These are phyloP conservation scores for Scrobipalpa atriplicella DNA, from an alignment of 2,888 invertebrate species.

Conservation along the genomic window DNA sequence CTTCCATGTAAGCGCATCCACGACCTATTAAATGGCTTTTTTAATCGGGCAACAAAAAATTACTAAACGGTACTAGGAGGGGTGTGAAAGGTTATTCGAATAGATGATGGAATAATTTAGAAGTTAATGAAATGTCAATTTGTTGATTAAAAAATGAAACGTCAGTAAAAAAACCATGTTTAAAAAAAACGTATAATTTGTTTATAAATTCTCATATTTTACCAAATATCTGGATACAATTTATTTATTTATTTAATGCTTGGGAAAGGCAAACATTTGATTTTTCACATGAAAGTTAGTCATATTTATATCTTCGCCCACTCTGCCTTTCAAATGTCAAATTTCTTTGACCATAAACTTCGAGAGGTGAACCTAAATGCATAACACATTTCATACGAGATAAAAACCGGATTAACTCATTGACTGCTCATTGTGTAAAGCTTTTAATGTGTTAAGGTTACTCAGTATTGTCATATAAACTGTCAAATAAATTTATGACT, in stretches of 20 bases:
- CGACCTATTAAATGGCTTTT: slow-evolving; percentile 20
- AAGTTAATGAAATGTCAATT: slow-evolving; percentile 16
- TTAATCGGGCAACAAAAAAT: background rate
- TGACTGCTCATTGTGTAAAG: slow-evolving; percentile 24
- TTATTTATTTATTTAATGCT: background rate
- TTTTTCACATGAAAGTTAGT: background rate
- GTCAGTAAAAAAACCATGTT: background rate
- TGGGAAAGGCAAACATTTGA: background rate
- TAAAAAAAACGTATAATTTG: too few relatives aligned
- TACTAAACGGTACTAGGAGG: background rate
- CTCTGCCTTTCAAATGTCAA: background rate
- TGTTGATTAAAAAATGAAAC: background rate
- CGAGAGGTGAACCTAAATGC: background rate
- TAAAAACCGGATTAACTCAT: slow-evolving; percentile 26
- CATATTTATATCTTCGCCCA: background rate
- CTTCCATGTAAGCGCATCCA: slow-evolving; percentile 26
- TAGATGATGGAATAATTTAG: slow-evolving; percentile 13
- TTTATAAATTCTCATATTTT: too few relatives aligned
- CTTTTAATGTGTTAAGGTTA: slow-evolving; percentile 25
- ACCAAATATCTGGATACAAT: background rate
- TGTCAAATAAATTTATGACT: slow-evolving; percentile 27
- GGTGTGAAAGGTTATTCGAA: slow-evolving; percentile 12
- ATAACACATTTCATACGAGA: slow-evolving; percentile 21
- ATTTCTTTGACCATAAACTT: slow-evolving; percentile 7
- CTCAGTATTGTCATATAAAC: slow-evolving; percentile 28